A percentile compares a stretch with the other conserved stretches of the same genome.
phyloP scores from a whole-genome alignment of 2,888 invertebrate species.

The Cephus pygmeus region DNA sequence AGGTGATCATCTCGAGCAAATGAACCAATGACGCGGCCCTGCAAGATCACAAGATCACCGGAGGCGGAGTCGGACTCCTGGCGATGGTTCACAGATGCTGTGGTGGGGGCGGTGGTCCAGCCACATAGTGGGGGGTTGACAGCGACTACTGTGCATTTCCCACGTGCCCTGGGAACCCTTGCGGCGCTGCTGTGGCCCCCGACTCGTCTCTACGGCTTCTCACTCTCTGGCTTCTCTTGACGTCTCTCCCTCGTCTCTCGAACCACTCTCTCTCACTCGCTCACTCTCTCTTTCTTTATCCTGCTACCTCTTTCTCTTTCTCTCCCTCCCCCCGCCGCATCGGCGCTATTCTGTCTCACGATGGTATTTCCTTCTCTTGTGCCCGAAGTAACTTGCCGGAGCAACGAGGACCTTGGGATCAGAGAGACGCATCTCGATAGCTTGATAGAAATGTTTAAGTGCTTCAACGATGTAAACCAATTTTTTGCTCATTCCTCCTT shows the following conservation, averaged over 20 bases:
- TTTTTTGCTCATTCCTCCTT: not conserved
- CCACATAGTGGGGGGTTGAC: constrained; percentile 61
- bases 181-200: constrained; percentile 67
- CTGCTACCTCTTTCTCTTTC: constrained; percentile 1
- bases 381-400: not conserved
- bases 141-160: constrained; percentile 74
- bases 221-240: constrained; percentile 6
- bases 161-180: constrained; percentile 70
- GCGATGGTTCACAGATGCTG: constrained; percentile 43
- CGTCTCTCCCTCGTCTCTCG: constrained; percentile 8
- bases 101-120: constrained; percentile 54
- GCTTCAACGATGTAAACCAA: constrained; percentile 4
- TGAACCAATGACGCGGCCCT: constrained; percentile 52
- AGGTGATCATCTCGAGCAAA: constrained; percentile 20
- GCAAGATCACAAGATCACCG: constrained; percentile 44
- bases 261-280: constrained; percentile 14
- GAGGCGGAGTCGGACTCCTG: constrained; percentile 51
- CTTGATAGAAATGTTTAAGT: not conserved
- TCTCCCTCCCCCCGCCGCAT: not conserved
- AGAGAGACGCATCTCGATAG: not conserved
- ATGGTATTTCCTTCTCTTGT: not conserved
- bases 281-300: not conserved
- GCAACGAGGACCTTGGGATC: not conserved
- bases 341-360: not conserved
- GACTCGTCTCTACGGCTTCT: constrained; percentile 23